A percentile compares a stretch with the other conserved stretches of the same genome.
phyloP scores from a whole-genome alignment of 1,140 invertebrate species.

The Drosophila pseudoobscura region DNA sequence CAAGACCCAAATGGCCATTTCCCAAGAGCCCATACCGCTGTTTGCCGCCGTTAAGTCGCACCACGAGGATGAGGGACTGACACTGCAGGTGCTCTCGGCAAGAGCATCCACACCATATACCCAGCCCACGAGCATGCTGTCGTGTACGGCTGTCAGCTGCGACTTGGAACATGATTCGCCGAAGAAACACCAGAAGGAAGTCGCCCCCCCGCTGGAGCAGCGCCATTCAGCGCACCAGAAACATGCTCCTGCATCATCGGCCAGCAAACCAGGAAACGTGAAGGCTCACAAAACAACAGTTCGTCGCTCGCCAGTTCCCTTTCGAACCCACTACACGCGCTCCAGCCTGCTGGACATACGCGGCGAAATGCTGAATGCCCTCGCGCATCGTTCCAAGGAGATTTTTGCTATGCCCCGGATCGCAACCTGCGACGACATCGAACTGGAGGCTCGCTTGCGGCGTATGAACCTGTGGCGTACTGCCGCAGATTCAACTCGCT shows the following conservation, averaged over 20 bases:
- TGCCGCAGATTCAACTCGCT: conserved; percentile 23
- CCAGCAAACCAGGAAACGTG: conserved; percentile 8
- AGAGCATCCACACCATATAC: conserved; percentile 75
- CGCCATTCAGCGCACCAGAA: conserved; percentile 21
- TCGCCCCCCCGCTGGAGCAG: neutral
- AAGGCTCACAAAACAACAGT: conserved; percentile 17
- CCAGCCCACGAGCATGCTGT: conserved; percentile 55
- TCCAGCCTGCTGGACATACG: conserved; percentile 66
- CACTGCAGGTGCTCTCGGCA: conserved; percentile 70
- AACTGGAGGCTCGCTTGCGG: conserved; percentile 69
- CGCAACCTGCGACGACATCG: conserved; percentile 79
- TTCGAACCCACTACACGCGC: conserved; percentile 51
- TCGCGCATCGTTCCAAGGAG: conserved; percentile 54
- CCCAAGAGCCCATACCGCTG: conserved; percentile 65
- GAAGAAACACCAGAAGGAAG: conserved; percentile 20
- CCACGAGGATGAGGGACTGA: conserved; percentile 57
- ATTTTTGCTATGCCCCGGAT: conserved; percentile 65
- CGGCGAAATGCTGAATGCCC: conserved; percentile 55
- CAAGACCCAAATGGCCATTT: conserved; percentile 19
- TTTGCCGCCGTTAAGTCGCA: conserved; percentile 8
- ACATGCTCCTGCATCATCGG: neutral
- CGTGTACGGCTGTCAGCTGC: conserved; percentile 68
- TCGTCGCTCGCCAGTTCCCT: neutral
- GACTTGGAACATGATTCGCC: conserved; percentile 67
- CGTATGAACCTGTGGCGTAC: conserved; percentile 75